A percentile compares a stretch with the other conserved stretches of the same genome.
These are phyloP conservation scores for Sebastes dallii DNA, from an alignment of 2,797 vertebrate species.

Conservation along the genomic window DNA sequence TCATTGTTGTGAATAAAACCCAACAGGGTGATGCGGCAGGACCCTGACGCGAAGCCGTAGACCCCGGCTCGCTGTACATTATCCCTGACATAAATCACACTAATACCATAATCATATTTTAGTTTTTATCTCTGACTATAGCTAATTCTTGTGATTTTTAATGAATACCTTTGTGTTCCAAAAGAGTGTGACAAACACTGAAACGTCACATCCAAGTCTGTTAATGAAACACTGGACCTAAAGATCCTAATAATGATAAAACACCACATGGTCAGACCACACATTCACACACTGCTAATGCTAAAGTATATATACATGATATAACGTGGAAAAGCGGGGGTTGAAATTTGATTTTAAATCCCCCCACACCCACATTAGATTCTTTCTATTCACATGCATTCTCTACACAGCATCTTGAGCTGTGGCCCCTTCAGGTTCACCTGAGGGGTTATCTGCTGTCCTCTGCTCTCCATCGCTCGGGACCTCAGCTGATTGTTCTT, in stretches of 20 bases:
- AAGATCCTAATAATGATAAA: background rate
- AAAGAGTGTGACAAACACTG: background rate
- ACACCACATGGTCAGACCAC: background rate
- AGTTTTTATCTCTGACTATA: background rate
- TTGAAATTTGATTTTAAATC: background rate
- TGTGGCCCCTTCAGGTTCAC: slow-evolving; percentile 26
- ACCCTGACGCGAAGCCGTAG: too few relatives aligned
- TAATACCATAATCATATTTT: background rate
- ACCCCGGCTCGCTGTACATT: too few relatives aligned
- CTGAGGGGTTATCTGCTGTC: slow-evolving; percentile 7
- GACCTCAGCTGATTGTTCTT: background rate
- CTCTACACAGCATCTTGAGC: slow-evolving; percentile 23
- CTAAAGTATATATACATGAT: background rate
- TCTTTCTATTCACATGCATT: background rate
- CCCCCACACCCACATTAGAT: background rate
- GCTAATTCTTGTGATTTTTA: background rate
- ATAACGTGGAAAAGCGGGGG: background rate
- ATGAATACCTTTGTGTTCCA: background rate
- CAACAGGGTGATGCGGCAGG: too few relatives aligned
- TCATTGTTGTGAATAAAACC: too few relatives aligned
- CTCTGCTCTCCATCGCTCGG: slow-evolving; percentile 29
- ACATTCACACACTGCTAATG: background rate
- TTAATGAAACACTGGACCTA: background rate
- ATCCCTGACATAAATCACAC: background rate
- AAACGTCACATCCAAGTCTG: background rate